A percentile compares a stretch with the other conserved stretches of the same genome.
Conservation (phyloP, 2,113 vertebrate genomes). For the Albula glossodonta region DNA sequence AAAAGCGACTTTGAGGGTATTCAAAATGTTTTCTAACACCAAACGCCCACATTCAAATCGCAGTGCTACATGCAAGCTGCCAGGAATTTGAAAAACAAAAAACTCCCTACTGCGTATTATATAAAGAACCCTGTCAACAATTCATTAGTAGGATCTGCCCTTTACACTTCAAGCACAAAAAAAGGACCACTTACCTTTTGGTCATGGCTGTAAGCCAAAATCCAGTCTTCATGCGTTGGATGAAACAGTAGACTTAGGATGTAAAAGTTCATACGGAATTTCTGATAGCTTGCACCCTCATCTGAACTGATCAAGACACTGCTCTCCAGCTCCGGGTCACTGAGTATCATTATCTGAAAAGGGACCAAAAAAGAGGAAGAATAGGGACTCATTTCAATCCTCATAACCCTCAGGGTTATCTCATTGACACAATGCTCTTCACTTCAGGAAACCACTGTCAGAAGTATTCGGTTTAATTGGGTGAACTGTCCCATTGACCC, state of each 20-base stretch:
- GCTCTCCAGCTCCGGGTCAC: conserved; percentile 92
- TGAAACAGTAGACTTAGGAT: conserved; percentile 95
- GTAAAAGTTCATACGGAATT: conserved; percentile 87
- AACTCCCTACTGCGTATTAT: too few species aligned
- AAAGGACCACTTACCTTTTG: conserved; percentile 77
- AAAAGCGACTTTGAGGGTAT: too few species aligned
- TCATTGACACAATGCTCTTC: neutral
- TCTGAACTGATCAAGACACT: conserved; percentile 93
- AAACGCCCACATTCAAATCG: too few species aligned
- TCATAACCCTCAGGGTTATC: neutral
- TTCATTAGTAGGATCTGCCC: neutral
- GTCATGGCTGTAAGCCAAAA: conserved; percentile 91
- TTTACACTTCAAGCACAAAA: neutral
- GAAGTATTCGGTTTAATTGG: neutral
- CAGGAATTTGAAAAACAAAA: too few species aligned
- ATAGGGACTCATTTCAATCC: neutral
- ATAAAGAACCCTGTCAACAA: too few species aligned
- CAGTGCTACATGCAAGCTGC: too few species aligned
- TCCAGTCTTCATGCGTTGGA: conserved; percentile 91
- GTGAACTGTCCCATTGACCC: neutral
- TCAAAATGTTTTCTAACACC: too few species aligned
- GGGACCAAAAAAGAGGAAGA: conserved; percentile 44
- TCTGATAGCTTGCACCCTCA: conserved; percentile 94
- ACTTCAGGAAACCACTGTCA: neutral
- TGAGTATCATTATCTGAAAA: conserved; percentile 91